Evolutionary conservation across 2,888 invertebrate species (phyloP).

Genomic region (Ophonus ardosiacus): DNA sequence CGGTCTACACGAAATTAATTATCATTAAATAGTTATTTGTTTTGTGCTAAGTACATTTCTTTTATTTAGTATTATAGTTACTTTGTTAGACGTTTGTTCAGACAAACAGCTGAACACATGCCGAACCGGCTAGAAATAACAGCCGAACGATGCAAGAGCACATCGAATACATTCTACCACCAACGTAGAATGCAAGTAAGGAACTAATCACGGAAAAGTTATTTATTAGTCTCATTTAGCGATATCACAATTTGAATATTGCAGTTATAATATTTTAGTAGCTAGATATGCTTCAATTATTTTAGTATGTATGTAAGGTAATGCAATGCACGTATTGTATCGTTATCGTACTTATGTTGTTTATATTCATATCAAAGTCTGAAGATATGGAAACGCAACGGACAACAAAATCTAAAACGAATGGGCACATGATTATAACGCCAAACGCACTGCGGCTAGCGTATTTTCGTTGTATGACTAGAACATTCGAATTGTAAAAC

Average conservation of each 20-base stretch:
- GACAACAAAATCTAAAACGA: constrained; percentile 15
- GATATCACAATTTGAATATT: constrained; percentile 76
- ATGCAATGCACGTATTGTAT: constrained; percentile 64
- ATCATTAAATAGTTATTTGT: constrained; percentile 68
- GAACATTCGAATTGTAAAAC: constrained; percentile 55
- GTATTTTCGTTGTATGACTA: constrained; percentile 61
- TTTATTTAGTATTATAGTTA: constrained; percentile 32
- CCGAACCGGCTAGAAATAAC: constrained; percentile 64
- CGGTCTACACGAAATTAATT: constrained; percentile 58
- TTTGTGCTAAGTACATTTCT: constrained; percentile 74
- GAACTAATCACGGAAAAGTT: constrained; percentile 75
- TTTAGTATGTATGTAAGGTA: constrained; percentile 64
- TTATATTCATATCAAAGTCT: constrained; percentile 16
- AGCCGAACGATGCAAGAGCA: constrained; percentile 52
- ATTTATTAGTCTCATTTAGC: constrained; percentile 76
- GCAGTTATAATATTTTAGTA: constrained; percentile 70
- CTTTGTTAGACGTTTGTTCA: constrained; percentile 52
- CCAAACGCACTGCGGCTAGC: constrained; percentile 4
- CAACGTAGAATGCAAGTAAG: constrained; percentile 67
- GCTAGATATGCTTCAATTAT: constrained; percentile 75
- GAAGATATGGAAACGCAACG: constrained; percentile 44
- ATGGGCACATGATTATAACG: constrained; percentile 29
- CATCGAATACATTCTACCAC: constrained; percentile 55
- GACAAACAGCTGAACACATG: constrained; percentile 60
- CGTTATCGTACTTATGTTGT: constrained; percentile 48